A percentile compares a stretch with the other conserved stretches of the same genome.
Conservation (phyloP, 2,888 invertebrate species). For the Cantharis lateralis region DNA sequence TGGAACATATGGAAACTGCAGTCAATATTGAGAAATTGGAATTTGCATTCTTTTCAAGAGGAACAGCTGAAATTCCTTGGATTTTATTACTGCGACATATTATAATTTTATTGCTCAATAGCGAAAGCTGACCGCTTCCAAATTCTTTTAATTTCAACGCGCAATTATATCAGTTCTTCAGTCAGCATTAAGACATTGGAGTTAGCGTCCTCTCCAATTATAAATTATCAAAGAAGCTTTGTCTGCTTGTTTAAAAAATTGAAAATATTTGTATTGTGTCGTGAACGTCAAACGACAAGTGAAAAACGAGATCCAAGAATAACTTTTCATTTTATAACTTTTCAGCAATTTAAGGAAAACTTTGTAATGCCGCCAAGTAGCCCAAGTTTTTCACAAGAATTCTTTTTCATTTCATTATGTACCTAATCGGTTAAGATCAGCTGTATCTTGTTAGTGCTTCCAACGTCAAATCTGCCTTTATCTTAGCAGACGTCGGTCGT, state of each 20-base stretch:
- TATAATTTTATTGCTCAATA: too few relatives aligned
- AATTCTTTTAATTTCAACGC: too few relatives aligned
- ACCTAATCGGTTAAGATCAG: neutral
- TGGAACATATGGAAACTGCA: too few relatives aligned
- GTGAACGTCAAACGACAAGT: neutral
- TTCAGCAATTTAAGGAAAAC: neutral
- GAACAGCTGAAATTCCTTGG: neutral
- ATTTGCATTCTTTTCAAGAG: neutral
- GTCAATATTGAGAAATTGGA: neutral
- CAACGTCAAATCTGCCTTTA: neutral
- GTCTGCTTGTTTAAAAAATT: neutral
- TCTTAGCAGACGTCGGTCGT: neutral
- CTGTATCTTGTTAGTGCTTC: neutral
- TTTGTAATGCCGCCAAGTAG: neutral
- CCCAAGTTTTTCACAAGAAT: neutral
- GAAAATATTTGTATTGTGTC: neutral
- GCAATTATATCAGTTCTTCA: too few relatives aligned
- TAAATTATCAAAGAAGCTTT: neutral
- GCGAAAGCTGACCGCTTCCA: too few relatives aligned
- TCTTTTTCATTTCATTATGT: neutral
- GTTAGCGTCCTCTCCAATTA: too few relatives aligned
- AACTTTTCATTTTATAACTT: neutral
- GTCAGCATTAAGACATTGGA: too few relatives aligned
- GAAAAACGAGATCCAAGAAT: neutral
- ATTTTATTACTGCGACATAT: too few relatives aligned